Evolutionary conservation across 2,888 invertebrate species (phyloP), one percentile per base, ranked within the genome.

Genomic region (Acholoe squamosa): DNA sequence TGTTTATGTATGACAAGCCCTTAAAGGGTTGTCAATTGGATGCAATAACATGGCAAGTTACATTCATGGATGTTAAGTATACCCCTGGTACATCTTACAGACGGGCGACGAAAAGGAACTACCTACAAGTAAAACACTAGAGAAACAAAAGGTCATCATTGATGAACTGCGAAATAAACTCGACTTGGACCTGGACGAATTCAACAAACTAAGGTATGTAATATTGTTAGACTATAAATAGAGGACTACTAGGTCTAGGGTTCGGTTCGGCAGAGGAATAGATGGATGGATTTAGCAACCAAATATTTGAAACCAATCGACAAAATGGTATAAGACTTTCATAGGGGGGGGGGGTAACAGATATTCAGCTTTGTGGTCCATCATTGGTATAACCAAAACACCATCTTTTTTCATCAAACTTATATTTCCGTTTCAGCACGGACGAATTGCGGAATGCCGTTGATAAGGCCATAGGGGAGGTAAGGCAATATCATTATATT

Each of bases 121-220:
- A 56, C 96, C 96, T 0, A 96, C 96, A 12, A 95, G 95, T 89
- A 97, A 98, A 91, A 96, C 98, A 92, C 96, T 98, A 90, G 98
- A 98, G 95, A 97, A 98, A 94, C 99, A 99, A 95, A 98, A 98
- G 95, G 97, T 98, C 61, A 97, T 99, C 90, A 97, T 99, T 92
- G 96, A 96, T 90, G 94, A 96, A 91, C 92, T 96, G 52, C 93
- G 92, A 88, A 93, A 94, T 56, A 95, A 95, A 91, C 93, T 96
- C n/a, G 94, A 96, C 91, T 92, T 96, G 31, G 94, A 96, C 90
- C 93, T 96, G 25, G 95, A 95, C 25, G 94, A 95, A 91, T 94
- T 95, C 89, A 94, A 94, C 90, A 93, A 92, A 89, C 91, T 92
- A 5, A 92, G 92, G 93, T 93, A 34, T 12, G 43, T 77, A 76